Percentiles rank a stretch among this genome's conserved stretches.
Evolutionary conservation across 2,797 vertebrate species (phyloP).

Genomic region (Sylvilagus floridanus): DNA sequence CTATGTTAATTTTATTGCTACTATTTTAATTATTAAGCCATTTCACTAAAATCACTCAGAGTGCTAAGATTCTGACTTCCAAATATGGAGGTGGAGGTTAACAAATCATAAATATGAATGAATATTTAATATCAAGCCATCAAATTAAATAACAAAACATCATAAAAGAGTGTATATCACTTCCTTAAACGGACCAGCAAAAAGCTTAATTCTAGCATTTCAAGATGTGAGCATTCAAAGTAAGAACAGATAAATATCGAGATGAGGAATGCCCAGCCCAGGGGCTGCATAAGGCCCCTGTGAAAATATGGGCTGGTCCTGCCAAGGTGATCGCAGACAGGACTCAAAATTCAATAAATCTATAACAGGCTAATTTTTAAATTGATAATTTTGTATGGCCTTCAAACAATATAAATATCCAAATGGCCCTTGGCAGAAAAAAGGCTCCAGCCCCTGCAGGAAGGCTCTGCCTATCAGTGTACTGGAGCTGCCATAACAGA

Average conservation of each 20-base stretch:
- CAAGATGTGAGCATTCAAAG: neutral
- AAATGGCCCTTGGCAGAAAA: too few relatives aligned
- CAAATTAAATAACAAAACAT: conserved; percentile 2
- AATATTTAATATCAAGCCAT: neutral
- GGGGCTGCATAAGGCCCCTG: too few relatives aligned
- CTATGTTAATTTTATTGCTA: neutral
- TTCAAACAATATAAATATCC: too few relatives aligned
- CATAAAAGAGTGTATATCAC: neutral
- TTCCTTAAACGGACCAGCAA: neutral
- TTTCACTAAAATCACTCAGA: conserved; percentile 15
- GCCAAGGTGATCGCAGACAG: too few relatives aligned
- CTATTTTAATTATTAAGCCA: neutral
- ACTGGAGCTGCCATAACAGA: neutral
- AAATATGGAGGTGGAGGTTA: neutral
- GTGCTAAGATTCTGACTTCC: neutral
- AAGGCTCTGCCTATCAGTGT: neutral
- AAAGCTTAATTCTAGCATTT: neutral
- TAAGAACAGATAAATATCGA: conserved; percentile 8
- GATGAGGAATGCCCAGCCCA: neutral
- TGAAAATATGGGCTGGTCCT: too few relatives aligned
- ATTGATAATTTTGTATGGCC: too few relatives aligned
- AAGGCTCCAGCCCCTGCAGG: too few relatives aligned
- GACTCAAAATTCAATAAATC: too few relatives aligned
- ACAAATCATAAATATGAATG: neutral
- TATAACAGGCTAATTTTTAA: too few relatives aligned